Percentiles rank a stretch among this genome's conserved stretches.
phyloP scores from a whole-genome alignment of 2,113 vertebrate species.

The Tupaia tana region DNA sequence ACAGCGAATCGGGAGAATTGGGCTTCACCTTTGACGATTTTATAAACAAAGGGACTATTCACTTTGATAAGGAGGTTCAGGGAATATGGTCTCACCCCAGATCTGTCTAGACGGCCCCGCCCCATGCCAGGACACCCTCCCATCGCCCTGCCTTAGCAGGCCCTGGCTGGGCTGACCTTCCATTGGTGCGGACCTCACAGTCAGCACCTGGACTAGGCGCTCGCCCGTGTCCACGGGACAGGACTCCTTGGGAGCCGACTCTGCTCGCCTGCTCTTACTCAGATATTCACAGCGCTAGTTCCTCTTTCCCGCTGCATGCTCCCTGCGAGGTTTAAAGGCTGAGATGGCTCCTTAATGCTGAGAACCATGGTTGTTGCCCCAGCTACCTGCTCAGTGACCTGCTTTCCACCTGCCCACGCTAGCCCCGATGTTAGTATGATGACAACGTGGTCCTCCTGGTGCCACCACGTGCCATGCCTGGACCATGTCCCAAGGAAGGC shows the following conservation, averaged over 20 bases:
- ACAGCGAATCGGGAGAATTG: accelerated
- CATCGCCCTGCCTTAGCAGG: accelerated
- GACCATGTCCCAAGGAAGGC: background rate
- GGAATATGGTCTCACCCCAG: background rate
- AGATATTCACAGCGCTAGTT: background rate
- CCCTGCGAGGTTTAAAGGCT: background rate
- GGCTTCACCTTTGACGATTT: accelerated
- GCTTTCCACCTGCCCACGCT: background rate
- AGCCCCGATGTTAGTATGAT: background rate
- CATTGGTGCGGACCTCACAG: accelerated
- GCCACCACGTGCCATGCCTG: accelerated
- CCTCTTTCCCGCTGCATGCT: background rate
- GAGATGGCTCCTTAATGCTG: background rate
- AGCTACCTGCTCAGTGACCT: background rate
- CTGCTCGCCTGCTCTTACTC: background rate
- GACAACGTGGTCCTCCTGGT: accelerated
- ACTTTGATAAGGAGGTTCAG: background rate
- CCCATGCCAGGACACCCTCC: background rate
- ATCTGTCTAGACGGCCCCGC: background rate
- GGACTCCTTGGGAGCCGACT: background rate
- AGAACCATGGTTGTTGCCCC: background rate
- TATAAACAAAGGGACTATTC: background rate
- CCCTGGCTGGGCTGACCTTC: background rate
- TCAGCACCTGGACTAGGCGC: accelerated
- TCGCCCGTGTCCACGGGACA: accelerated